Evolutionary conservation across 2,888 invertebrate species (phyloP), one percentile per base, ranked within the genome.

Genomic region (Tachina fera): DNA sequence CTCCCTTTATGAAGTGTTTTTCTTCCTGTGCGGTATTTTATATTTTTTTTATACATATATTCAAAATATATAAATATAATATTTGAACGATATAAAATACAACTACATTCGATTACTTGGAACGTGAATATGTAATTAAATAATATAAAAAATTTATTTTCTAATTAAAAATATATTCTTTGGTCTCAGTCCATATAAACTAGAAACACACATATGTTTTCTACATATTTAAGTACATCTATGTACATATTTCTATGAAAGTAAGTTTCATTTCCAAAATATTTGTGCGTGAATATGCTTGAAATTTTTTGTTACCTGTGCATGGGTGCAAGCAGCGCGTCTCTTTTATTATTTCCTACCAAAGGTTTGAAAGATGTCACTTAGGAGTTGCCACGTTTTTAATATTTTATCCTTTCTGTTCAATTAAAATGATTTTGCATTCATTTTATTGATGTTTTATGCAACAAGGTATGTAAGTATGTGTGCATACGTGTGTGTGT

Each of bases 381-480:
- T 82, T 63, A 84, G 75, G 86, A 84, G 80, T 83, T 86, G 86
- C 84, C 84, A 83, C 77, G 83, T 43, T 84, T 72, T 84, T 75
- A 78, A 71, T 87, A 61, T 80, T 43, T 43, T 76, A n/a, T 75
- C 53, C 61, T 74, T 61, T 83, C 16, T 80, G 60, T 74, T 83
- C 74, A 61, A 68, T 60, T 74, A 56, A 77, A 80, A 76, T 84
- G 65, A 53, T 80, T 87, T 72, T 77, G 76, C 41, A 77, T 45
- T 65, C 19, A 39, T 80, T 43, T 41, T 63, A 22, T 67, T 82
- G 31, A 16, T 71, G 19, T 71, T 75, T 39, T 63, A 49, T 60
- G 8, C 41, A 39, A 16, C 19, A 53, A 51, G 3, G 19, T 41
- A 9, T 70, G 11, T 39, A 41, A 19, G 41, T 31, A 1, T 70